Conservation (phyloP, 2,797 vertebrate species). For the Streptopelia turtur region DNA sequence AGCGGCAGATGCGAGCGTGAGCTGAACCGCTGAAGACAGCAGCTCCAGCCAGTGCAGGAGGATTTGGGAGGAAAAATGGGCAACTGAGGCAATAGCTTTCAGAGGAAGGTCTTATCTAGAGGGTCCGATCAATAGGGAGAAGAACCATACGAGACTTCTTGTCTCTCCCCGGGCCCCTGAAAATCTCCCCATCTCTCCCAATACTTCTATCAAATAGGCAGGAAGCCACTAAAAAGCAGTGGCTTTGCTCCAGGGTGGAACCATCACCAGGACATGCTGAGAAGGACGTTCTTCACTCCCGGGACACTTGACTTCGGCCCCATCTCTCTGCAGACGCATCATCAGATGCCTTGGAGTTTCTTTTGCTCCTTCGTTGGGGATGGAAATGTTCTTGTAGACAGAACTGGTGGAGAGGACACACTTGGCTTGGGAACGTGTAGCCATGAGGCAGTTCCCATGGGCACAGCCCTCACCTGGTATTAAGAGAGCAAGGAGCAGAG, state of each 20-base stretch:
- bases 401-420: background rate
- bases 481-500: background rate
- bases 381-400: background rate
- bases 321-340: background rate
- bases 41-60: background rate
- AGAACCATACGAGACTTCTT: background rate
- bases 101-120: background rate
- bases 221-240: background rate
- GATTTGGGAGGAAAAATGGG: background rate
- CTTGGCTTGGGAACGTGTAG: background rate
- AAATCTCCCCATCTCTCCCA: background rate
- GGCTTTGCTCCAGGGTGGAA: slow-evolving; percentile 10
- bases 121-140: background rate
- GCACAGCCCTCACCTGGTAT: rapidly evolving
- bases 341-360: rapidly evolving
- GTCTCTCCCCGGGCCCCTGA: background rate
- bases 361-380: background rate
- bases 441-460: background rate
- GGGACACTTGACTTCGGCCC: background rate
- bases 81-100: background rate
- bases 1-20: background rate
- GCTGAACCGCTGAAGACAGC: background rate
- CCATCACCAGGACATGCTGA: background rate
- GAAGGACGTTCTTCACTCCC: background rate
- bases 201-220: background rate